A percentile compares a stretch with the other conserved stretches of the same genome.
Conservation (phyloP, 2,888 invertebrate species). For the Tridacna gigas region DNA sequence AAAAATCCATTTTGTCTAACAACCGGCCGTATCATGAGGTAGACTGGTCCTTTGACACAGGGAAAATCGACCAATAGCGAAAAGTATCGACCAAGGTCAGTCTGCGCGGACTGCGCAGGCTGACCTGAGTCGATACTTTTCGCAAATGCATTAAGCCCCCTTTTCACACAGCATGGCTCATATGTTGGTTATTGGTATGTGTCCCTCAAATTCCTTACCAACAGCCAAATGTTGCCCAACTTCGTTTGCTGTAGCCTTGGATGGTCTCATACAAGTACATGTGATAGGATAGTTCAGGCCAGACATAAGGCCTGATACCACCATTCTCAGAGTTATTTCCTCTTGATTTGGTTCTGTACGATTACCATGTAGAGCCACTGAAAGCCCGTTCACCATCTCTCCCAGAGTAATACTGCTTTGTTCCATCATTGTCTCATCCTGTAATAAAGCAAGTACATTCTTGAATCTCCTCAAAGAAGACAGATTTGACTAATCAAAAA, state of each 20-base stretch:
- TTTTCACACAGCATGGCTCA: too few species aligned
- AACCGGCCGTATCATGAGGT: too few species aligned
- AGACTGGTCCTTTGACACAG: too few species aligned
- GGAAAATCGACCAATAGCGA: too few species aligned
- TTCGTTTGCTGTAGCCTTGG: background rate
- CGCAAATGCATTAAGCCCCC: too few species aligned
- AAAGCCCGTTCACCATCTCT: constrained; percentile 12
- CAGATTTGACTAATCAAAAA: too few species aligned
- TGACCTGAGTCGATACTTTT: too few species aligned
- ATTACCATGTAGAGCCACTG: background rate
- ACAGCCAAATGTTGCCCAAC: constrained; percentile 22
- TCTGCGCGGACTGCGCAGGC: too few species aligned
- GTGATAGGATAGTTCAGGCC: constrained; percentile 56
- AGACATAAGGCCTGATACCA: constrained; percentile 46
- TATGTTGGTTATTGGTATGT: too few species aligned
- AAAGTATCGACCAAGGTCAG: too few species aligned
- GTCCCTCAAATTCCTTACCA: background rate
- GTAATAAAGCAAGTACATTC: background rate
- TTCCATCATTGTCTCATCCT: constrained; percentile 30
- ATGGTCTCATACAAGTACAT: constrained; percentile 25
- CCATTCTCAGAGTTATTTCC: constrained; percentile 45
- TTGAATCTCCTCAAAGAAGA: too few species aligned
- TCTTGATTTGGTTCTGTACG: constrained; percentile 14
- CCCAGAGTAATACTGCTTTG: constrained; percentile 17
- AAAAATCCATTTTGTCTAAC: too few species aligned